Percentiles rank a stretch among this genome's conserved stretches.
Conservation (phyloP, 2,888 invertebrate genomes). For the Cyclophora albipunctata region DNA sequence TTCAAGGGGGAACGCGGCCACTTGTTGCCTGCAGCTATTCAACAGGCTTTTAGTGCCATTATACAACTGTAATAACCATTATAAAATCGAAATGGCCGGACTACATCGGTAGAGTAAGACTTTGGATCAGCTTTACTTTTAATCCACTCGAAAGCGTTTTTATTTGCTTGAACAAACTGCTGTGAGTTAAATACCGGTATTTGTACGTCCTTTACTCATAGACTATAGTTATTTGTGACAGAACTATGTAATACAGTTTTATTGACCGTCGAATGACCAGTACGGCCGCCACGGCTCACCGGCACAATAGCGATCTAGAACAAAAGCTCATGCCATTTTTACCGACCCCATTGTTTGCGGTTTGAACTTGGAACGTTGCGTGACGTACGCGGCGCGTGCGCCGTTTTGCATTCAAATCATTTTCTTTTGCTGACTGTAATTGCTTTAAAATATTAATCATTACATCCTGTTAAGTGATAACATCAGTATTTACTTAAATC, state of each 20-base stretch:
- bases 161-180: no score
- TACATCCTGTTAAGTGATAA: no score
- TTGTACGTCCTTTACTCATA: no score
- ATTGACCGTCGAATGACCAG: slow-evolving; percentile 1
- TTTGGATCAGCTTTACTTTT: no score
- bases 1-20: slow-evolving; percentile 34
- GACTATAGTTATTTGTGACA: no score
- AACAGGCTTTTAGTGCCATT: no score
- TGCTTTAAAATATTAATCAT: slow-evolving; percentile 27
- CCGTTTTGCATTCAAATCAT: slow-evolving; percentile 61
- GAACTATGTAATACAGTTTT: background rate
- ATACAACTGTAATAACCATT: background rate
- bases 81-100: no score
- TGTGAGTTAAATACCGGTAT: no score
- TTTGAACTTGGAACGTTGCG: slow-evolving; percentile 68
- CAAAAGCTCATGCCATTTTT: slow-evolving; percentile 71
- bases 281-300: slow-evolving; percentile 14
- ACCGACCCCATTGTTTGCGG: slow-evolving; percentile 58
- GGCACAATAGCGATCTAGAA: slow-evolving; percentile 55
- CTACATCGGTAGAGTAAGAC: no score
- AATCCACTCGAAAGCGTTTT: no score
- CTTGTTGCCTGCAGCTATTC: slow-evolving; percentile 38
- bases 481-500: background rate
- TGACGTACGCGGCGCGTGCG: slow-evolving; percentile 67
- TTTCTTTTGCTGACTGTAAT: slow-evolving; percentile 46